Evolutionary conservation across 2,113 vertebrate species (phyloP), one percentile per base, ranked within the genome.

Genomic region (Cricetomys ansorgei): DNA sequence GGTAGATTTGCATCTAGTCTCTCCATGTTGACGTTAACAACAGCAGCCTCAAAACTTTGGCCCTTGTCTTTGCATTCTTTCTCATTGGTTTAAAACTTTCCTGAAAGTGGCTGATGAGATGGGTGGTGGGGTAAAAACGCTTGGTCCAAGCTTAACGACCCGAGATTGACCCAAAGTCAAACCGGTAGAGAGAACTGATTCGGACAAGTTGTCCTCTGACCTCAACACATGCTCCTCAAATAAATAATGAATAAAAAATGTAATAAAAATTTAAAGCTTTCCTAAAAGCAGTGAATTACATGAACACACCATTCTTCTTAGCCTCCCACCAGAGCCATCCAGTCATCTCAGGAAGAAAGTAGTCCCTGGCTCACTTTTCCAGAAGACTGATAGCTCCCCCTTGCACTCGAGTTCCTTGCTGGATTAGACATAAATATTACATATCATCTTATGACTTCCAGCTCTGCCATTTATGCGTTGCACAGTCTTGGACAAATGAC

Each of bases 391-490:
- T 79, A 23, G 48, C 19, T 55, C 48, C 13, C 67, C 12, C 27
- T 7, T 40, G 10, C 43, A 62, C 10, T 85, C 57, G 48, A 69
- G 90, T 94, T 92, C 23, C 93, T 95, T 90, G n/a, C 37, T 65
- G 15, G 79, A 75, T 95, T 81, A 79, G 40, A 89, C 95, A 81
- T 53, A 90, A 83, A 86, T 85, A 84, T 91, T 27, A 79, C 34
- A 64, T 48, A 70, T 1, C 17, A 72, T 70, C 64, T 92, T 84
- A 70, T 6, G n/a, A 40, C 88, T 86, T 83, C 34, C 87, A 89
- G 37, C 12, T 93, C 34, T 91, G 23, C 45, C 29, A 86, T 69
- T 12, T 40, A 64, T 87, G 50, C 80, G 25, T 69, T 88, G 31
- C 80, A 40, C 45, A 45, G 76, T 80, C 75, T 62, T 89, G 55